phyloP scores from a whole-genome alignment of 2,888 invertebrate species.

The Epistrophe grossulariae region DNA sequence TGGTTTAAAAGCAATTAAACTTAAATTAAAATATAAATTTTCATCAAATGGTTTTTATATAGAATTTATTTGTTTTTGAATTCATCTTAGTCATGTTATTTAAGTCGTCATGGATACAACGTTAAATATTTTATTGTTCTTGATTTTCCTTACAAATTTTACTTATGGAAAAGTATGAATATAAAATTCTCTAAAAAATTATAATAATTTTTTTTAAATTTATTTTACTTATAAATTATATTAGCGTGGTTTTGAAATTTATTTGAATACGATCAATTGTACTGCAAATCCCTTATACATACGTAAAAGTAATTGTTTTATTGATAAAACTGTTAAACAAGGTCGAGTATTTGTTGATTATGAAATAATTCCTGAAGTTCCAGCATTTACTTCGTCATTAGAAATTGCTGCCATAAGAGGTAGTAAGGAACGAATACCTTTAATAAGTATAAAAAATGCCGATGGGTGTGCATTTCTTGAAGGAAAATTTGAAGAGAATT shows the following conservation, averaged over 20 bases:
- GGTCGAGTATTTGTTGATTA: background rate
- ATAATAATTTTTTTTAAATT: background rate
- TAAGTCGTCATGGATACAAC: background rate
- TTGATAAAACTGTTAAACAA: background rate
- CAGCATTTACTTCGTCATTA: background rate
- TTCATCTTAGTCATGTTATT: background rate
- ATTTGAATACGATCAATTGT: background rate
- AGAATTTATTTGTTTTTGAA: background rate
- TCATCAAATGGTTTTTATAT: background rate
- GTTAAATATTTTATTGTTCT: background rate
- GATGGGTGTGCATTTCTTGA: background rate
- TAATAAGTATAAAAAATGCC: background rate
- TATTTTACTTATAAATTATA: background rate
- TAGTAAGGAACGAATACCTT: background rate
- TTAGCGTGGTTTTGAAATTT: slow-evolving; percentile 29
- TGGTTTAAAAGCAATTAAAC: background rate
- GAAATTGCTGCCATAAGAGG: background rate
- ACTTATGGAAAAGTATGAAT: slow-evolving; percentile 2
- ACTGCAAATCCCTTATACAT: background rate
- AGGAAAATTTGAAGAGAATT: background rate
- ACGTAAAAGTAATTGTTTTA: background rate
- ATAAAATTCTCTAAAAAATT: background rate
- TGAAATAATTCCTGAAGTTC: background rate
- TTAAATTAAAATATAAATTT: background rate
- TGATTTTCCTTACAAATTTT: background rate